Evolutionary conservation across 1,140 invertebrate species (phyloP).

Genomic region (Teleopsis dalmanni): DNA sequence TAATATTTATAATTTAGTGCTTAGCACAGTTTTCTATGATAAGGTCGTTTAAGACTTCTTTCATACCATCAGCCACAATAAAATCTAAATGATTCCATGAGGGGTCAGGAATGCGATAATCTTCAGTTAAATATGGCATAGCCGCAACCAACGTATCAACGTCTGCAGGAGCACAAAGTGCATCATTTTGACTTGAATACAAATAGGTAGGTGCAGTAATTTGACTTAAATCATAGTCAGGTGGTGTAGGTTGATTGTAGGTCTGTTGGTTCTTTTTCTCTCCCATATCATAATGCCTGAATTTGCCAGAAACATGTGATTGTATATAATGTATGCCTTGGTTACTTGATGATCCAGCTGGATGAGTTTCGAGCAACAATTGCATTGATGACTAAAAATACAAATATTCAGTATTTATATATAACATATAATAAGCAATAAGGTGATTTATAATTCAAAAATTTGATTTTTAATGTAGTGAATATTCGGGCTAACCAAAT

Average conservation of each 20-base stretch:
- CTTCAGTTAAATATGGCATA: constrained; percentile 40
- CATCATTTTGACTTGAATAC: constrained; percentile 65
- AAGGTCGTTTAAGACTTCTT: constrained; percentile 43
- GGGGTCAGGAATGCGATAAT: constrained; percentile 38
- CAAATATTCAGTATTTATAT: no score
- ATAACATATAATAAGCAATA: no score
- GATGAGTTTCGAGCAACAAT: constrained; percentile 30
- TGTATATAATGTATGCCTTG: constrained; percentile 28
- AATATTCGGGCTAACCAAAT: no score
- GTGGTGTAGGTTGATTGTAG: constrained; percentile 47
- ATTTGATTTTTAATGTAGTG: no score
- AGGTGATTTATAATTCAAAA: no score
- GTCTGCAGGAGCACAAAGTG: constrained; percentile 46
- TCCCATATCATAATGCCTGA: constrained; percentile 27
- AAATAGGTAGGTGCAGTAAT: constrained; percentile 57
- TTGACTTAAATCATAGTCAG: constrained; percentile 51
- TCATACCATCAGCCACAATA: constrained; percentile 46
- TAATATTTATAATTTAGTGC: no score
- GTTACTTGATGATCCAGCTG: constrained; percentile 35
- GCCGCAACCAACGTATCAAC: constrained; percentile 47
- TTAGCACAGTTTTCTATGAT: constrained; percentile 33
- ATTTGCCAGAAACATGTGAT: constrained; percentile 18
- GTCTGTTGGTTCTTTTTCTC: constrained; percentile 41
- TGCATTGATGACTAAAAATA: constrained; percentile 23
- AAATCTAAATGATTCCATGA: constrained; percentile 53